Evolutionary conservation across 1,140 invertebrate genomes (phyloP).

Genomic region (Anthonomus grandis): DNA sequence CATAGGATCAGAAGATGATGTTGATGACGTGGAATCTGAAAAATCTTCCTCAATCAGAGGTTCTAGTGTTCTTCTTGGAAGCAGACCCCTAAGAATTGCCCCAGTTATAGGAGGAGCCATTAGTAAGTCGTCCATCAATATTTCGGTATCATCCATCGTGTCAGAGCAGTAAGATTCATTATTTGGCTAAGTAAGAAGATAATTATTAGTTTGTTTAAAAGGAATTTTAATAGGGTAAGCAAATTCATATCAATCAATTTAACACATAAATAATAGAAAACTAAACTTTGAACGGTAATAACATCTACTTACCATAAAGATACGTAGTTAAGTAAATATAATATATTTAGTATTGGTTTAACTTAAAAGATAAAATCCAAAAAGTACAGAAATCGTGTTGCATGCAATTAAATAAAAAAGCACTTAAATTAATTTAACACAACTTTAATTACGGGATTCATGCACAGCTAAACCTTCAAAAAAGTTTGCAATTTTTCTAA

Average conservation of each 20-base stretch:
- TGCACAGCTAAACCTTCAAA: slow-evolving; percentile 16
- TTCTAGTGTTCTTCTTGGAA: slow-evolving; percentile 64
- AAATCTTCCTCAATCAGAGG: slow-evolving; percentile 66
- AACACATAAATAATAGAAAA: too few species aligned
- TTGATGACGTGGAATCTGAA: slow-evolving; percentile 51
- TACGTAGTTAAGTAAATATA: too few species aligned
- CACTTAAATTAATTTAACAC: too few species aligned
- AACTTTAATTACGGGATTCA: too few species aligned
- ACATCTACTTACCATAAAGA: too few species aligned
- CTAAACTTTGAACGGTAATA: too few species aligned
- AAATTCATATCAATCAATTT: too few species aligned
- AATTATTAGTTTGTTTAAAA: neutral
- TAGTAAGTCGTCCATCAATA: slow-evolving; percentile 69
- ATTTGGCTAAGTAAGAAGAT: slow-evolving; percentile 27
- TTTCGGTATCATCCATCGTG: slow-evolving; percentile 63
- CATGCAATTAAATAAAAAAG: too few species aligned
- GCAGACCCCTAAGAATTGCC: slow-evolving; percentile 59
- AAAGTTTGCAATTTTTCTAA: slow-evolving; percentile 43
- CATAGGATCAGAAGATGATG: slow-evolving; percentile 43
- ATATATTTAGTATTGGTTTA: too few species aligned
- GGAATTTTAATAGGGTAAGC: too few species aligned
- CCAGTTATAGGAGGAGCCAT: slow-evolving; percentile 67
- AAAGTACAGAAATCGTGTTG: too few species aligned
- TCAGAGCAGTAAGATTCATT: slow-evolving; percentile 58
- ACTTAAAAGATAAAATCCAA: too few species aligned